Evolutionary conservation across 1,140 invertebrate genomes (phyloP), one percentile per base, ranked within the genome.

Genomic region (Mamestra configurata): DNA sequence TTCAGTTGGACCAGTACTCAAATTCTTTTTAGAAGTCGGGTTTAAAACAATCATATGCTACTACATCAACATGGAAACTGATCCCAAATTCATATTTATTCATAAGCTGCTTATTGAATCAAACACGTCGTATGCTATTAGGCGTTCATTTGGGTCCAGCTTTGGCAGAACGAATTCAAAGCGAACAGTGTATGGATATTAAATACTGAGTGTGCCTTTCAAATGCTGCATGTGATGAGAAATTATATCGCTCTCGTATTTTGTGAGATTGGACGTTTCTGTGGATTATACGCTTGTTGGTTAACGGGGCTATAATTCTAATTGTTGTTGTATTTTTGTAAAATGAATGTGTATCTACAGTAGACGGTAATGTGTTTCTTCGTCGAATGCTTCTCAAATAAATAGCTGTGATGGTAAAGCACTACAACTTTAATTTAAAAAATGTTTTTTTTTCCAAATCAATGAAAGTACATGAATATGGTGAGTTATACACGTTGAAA

Each of bases 261-360:
- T 57, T 57, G 55, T 27, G 20, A 20, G 22, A 57, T 57, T 57
- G 6, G 11, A n/a, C 53, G 20, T 46, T 68, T 20, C 15, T 10
- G 22, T 13, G 64, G 10, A 68, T 22, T 49, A 49, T 49, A 22
- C 1, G 40, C 1, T 70, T 8, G 8, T 22, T 15, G 1, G 22
- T 8, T 8, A 27, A 27, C 10, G 22, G 10, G 3, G 31, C 10
- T 46, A 24, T 20, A 20, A 13, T 40, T 43, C 35, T 46, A 46
- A 37, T 27, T 70, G 8, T 49, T 24, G 40, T 70, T 49, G 13
- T 51, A 51, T 51, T 46, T 70, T 46, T 15, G 40, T 43, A 11
- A 3, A 43, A 43, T 43, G 8, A 43, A 43, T 43, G 40, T 43
- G 11, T 10, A 11, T 43, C 11, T 11, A 11, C 11, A 43, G 40